Evolutionary conservation across 2,888 invertebrate genomes (phyloP), one percentile per base, ranked within the genome.

Genomic region (Andrena trimmerana): DNA sequence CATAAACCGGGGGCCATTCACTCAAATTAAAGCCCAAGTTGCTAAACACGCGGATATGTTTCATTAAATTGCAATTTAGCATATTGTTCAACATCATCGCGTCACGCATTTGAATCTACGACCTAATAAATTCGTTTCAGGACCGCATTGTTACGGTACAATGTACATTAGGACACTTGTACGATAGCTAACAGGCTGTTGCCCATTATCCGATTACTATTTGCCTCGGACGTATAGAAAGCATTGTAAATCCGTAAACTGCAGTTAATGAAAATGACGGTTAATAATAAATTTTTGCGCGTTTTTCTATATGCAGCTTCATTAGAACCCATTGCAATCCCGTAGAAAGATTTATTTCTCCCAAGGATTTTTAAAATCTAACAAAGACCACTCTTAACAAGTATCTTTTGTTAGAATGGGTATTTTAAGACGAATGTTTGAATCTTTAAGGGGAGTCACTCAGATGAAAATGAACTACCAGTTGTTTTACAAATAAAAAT

Each of bases 21-120:
- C 24, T 27, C 57, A 20, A 57, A 57, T 24, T 10, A 13, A 27
- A 10, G 24, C 10, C 24, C 27, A 57, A 8, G 57, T 57, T 7
- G 10, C 24, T 57, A 57, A 24, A 57, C 54, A 57, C 54, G 3
- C 10, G 27, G 24, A 10, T 27, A 27, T 24, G 24, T 57, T 57
- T 57, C 54, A 27, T 57, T 57, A 57, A 24, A 57, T 57, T 57
- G 54, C 24, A 24, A 57, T 73, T 29, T 73, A 73, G 73, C 68
- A 48, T 29, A 16, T 69, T 66, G 59, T 57, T 62, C 65, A 29
- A 71, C 62, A 57, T 66, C 71, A 24, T 59, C 65, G 60, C 24
- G 27, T 59, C 69, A 42, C 13, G 27, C 24, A 42, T 36, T 24
- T 48, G 20, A 4, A 66, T 42, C 33, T 52, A 48, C 42, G 42